phyloP scores from a whole-genome alignment of 2,113 vertebrate species.

The Zosterops lateralis region DNA sequence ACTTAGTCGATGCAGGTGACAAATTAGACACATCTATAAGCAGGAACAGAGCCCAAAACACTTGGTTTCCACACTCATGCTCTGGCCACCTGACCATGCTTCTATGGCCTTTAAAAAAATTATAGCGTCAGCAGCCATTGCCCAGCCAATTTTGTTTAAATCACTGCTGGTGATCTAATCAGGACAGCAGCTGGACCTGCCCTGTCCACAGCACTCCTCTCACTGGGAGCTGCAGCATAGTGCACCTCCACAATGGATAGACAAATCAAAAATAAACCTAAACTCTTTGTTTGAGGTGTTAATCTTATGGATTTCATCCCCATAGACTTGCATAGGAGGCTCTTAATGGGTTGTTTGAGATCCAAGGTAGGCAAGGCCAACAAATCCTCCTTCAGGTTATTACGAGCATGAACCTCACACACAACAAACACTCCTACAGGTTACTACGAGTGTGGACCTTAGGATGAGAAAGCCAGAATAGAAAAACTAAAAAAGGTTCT shows the following conservation, averaged over 20 bases:
- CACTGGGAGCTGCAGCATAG: constrained; percentile 47
- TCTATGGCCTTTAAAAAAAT: neutral
- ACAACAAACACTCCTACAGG: neutral
- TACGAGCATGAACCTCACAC: neutral
- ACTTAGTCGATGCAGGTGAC: neutral
- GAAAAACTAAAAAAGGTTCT: neutral
- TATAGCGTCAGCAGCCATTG: neutral
- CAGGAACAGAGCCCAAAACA: neutral
- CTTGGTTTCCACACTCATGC: neutral
- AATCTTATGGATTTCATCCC: constrained; percentile 36
- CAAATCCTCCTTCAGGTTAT: neutral
- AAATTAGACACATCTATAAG: accelerated
- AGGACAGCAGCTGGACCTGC: constrained; percentile 35
- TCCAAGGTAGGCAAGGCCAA: neutral
- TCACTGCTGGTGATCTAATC: constrained; percentile 53
- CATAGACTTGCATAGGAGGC: constrained; percentile 14
- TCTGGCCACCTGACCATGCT: neutral
- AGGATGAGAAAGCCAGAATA: neutral
- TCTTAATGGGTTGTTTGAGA: neutral
- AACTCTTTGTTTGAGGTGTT: constrained; percentile 55
- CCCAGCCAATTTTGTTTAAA: constrained; percentile 60
- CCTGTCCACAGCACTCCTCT: constrained; percentile 25
- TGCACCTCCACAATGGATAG: constrained; percentile 41
- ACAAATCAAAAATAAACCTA: constrained; percentile 67
- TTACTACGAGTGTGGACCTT: neutral